Conservation (phyloP, 2,113 vertebrate genomes). For the Hoplias malabaricus region DNA sequence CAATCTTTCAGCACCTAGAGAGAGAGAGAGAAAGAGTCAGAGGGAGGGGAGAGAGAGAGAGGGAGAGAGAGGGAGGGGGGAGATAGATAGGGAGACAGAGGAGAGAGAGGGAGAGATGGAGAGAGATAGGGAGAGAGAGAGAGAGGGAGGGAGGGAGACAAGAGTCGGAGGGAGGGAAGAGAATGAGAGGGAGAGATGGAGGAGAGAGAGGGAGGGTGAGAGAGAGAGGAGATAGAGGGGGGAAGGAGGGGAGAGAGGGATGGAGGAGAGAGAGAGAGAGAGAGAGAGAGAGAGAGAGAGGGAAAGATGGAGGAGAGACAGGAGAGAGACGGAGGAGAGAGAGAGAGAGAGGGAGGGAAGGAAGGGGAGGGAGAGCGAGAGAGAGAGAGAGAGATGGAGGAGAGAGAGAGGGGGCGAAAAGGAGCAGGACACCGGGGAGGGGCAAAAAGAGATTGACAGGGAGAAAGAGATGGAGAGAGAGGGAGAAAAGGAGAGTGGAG, state of each 20-base stretch:
- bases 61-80: no score
- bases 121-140: not conserved
- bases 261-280: not conserved
- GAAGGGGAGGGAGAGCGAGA: no score
- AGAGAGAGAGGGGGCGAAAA: not conserved
- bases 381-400: not conserved
- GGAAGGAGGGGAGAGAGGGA: not conserved
- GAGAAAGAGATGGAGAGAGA: no score
- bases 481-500: not conserved
- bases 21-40: slow-evolving; percentile 8
- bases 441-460: no score
- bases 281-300: not conserved
- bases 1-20: slow-evolving; percentile 26
- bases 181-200: no score
- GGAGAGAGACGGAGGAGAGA: not conserved
- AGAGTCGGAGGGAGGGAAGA: no score
- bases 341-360: not conserved
- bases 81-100: not conserved
- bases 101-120: no score
- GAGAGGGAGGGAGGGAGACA: no score
- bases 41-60: not conserved
- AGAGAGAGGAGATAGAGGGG: not conserved
- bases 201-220: not conserved
- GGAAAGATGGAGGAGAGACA: not conserved
- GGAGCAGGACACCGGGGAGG: slow-evolving; percentile 14